Base-by-base conservation (phyloP, 2,888 invertebrate genomes). In the Parnassius mnemosyne region DNA sequence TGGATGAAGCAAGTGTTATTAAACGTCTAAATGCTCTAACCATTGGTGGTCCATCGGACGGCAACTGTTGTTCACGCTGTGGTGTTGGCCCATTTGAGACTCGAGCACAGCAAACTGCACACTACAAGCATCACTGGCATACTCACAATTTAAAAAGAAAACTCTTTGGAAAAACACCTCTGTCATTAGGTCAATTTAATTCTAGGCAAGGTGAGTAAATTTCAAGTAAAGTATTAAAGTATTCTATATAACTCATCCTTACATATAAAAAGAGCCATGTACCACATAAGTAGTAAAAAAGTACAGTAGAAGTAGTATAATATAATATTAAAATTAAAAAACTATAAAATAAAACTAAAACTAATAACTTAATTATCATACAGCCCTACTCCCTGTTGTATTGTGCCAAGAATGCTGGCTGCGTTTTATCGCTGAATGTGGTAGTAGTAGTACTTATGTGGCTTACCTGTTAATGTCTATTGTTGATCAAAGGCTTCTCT, bases 91-190 rank as follows among this genome's bases (percentile, higher is more conserved):
- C 92, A 0, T 95, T 95, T 73, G 87, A 92, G 42, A 88, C 93
- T 56, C 79, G 93, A 54, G 84, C 87, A 0, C 92, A 94, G 63
- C 95, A 96, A 80, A 93, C 94, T 13, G 92, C 94, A 9, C 97
- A 97, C 79, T 97, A 95, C 76, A 96, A 95, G 76, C 87, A 95
- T 47, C 97, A 97, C 78, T 97, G 96, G 96, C 97, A 97, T 79
- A 93, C 96, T 3, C 96, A 96, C 75, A 97, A 97, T 83, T 84
- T 97, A 49, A 96, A 96, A 73, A 93, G 94, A 68, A 94, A 94
- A 67, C 79, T 96, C 11, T 92, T 93, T 69, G 94, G 94, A 2
- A 90, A 87, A 64, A 61, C 76, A 25, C 65, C 92, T 3, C 69
- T 92, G 9, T 76, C 86, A 0, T 70, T 90, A 1, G 84, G 85